phyloP scores from a whole-genome alignment of 2,113 vertebrate genomes.

The Chlamydotis undulata region DNA sequence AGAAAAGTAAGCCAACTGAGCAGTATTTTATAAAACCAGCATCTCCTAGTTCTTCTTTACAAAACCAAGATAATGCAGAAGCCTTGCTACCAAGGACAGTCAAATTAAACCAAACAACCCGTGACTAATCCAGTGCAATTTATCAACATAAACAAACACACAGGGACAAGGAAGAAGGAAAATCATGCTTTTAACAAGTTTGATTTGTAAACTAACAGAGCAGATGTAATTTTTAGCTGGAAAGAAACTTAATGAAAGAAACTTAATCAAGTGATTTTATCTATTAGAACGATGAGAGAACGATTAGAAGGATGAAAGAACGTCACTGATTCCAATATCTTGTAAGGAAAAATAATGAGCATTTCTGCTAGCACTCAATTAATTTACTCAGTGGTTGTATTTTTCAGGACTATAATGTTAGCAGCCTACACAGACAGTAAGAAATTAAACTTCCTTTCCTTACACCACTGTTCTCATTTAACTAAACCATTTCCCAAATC shows the following conservation, averaged over 20 bases:
- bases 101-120: background rate
- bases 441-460: background rate
- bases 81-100: background rate
- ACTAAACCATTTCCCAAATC: background rate
- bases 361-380: background rate
- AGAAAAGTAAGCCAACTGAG: background rate
- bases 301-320: background rate
- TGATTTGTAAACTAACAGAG: background rate
- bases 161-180: background rate
- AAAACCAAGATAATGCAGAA: background rate
- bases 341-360: background rate
- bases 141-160: background rate
- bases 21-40: background rate
- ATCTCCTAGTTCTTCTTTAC: background rate
- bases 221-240: background rate
- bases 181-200: background rate
- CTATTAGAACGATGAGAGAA: background rate
- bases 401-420: background rate
- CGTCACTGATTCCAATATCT: background rate
- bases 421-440: background rate
- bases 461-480: background rate
- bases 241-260: background rate
- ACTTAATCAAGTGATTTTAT: background rate
- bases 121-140: background rate
- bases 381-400: background rate